A percentile compares a stretch with the other conserved stretches of the same genome.
phyloP scores from a whole-genome alignment of 2,888 invertebrate genomes.

The Caenorhabditis afra region DNA sequence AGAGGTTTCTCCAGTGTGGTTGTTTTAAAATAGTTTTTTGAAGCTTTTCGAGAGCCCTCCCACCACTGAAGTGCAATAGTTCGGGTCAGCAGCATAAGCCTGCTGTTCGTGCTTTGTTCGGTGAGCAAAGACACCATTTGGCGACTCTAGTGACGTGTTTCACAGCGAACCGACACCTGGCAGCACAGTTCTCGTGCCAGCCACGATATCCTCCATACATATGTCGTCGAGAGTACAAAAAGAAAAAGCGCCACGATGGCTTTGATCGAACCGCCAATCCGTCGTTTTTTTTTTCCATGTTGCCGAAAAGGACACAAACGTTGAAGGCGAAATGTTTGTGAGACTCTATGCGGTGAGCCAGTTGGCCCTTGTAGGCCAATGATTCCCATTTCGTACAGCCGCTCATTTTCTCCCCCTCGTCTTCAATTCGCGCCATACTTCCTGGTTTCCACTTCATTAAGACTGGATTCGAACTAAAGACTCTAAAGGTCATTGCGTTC shows the following conservation, averaged over 20 bases:
- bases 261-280: background rate
- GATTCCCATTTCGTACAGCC: conserved; percentile 50
- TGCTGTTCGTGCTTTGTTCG: conserved; percentile 2
- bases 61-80: conserved; percentile 32
- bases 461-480: conserved; percentile 43
- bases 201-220: too few species aligned
- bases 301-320: conserved; percentile 24
- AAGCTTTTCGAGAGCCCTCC: conserved; percentile 31
- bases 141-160: too few species aligned
- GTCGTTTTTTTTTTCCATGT: conserved; percentile 31
- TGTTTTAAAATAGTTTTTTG: conserved; percentile 54
- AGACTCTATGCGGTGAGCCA: conserved; percentile 15
- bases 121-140: background rate
- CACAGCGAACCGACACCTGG: too few species aligned
- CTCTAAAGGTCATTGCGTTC: conserved; percentile 37
- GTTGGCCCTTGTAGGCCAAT: conserved; percentile 28
- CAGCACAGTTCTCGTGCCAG: too few species aligned
- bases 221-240: background rate
- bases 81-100: conserved; percentile 8
- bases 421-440: conserved; percentile 21
- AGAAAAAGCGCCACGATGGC: background rate
- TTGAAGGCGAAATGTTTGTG: conserved; percentile 26
- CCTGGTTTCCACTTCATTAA: conserved; percentile 14
- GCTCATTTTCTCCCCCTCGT: conserved; percentile 39
- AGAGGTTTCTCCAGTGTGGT: conserved; percentile 36